phyloP scores from a whole-genome alignment of 2,888 invertebrate genomes.

The Acrocera orbiculus region DNA sequence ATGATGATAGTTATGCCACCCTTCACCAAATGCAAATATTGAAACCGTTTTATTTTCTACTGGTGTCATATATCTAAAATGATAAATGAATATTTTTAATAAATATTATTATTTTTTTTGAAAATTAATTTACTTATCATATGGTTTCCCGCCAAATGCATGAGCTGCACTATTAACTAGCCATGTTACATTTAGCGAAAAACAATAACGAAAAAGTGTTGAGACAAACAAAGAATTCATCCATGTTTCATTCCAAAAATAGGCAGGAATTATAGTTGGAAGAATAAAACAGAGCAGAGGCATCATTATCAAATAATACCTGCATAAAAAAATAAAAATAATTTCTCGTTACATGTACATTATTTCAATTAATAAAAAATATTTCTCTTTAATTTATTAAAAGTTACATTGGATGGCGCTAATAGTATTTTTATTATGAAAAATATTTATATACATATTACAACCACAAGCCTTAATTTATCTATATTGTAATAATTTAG shows the following conservation, averaged over 20 bases:
- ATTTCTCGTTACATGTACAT: no score
- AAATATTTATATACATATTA: no score
- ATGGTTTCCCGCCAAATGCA: slow-evolving; percentile 57
- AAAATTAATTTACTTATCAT: slow-evolving; percentile 47
- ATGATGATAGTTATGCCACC: slow-evolving; percentile 77
- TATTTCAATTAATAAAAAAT: no score
- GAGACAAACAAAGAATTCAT: slow-evolving; percentile 47
- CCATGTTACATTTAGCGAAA: slow-evolving; percentile 76
- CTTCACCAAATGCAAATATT: slow-evolving; percentile 47
- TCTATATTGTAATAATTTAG: no score
- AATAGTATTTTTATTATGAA: background rate
- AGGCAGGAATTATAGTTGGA: slow-evolving; percentile 59
- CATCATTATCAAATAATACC: slow-evolving; percentile 59
- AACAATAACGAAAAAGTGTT: slow-evolving; percentile 58
- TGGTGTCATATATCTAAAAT: slow-evolving; percentile 41
- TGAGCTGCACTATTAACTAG: slow-evolving; percentile 81
- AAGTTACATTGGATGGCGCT: no score
- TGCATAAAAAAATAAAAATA: slow-evolving; percentile 25
- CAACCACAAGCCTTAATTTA: no score
- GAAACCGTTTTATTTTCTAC: slow-evolving; percentile 46
- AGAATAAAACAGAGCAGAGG: slow-evolving; percentile 57
- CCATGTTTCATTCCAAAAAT: slow-evolving; percentile 58
- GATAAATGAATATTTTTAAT: background rate
- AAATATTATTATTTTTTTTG: background rate
- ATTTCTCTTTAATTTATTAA: no score